Base-by-base conservation (phyloP, 1,140 invertebrate genomes). In the Papilio polyxenes region DNA sequence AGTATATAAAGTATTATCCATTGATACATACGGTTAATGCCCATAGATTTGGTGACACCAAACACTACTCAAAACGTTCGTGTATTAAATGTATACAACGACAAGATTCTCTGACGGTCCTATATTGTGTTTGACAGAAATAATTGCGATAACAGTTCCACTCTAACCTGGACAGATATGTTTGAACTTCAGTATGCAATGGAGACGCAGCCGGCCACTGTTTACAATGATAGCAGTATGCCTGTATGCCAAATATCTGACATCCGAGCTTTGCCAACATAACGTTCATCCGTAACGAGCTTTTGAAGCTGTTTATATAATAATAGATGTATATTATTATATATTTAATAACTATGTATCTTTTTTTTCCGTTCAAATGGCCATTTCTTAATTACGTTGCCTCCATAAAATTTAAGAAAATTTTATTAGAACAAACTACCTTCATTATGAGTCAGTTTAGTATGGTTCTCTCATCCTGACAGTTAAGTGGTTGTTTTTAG, bases 171-270 rank as follows among this genome's bases (percentile, higher is more conserved):
- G 56, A n/a, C 56, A n/a, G 9, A 31, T 62, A 62, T 65, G 31
- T 1, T 37, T 72, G 13, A 2, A 40, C 13, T 8, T 17, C 31
- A 72, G 65, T 72, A 8, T 1, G 13, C 65, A 82, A 84, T 80
- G 81, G 72, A 82, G 11, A 80, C 81, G 31, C 20, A 48, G 13
- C 15, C 76, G 7, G 20, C 56, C 20, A 76, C 10, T 81, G 77
- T 83, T 81, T 83, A 81, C 83, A 81, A 81, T 81, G 74, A 69
- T 81, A 77, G 78, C 59, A 79, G 51, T 82, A 65, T 80, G 80
- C 79, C 75, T 75, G 65, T 81, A 81, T 82, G 83, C 83, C 74
- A 80, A 80, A 59, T 69, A 80, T 80, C 17, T 79, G 37, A 79
- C 62, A 44, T 40, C 59, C 65, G n/a, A 69, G 59, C 59, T 49